Base-by-base conservation (phyloP, 2,888 invertebrate species). In the Asteroscopus sphinx region DNA sequence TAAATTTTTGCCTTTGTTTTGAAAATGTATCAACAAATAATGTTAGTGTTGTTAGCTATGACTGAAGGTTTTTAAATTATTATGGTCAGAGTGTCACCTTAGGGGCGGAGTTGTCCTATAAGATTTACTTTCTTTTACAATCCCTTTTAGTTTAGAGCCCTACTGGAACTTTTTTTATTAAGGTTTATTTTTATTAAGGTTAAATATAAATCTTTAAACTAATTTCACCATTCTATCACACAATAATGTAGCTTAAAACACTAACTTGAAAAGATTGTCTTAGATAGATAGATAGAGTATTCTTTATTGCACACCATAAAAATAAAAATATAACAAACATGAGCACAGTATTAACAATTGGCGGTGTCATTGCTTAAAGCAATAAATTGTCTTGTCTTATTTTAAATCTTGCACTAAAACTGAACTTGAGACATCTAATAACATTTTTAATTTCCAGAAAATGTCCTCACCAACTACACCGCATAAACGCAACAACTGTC, bases 391-490 rank as follows among this genome's bases (percentile, higher is more conserved):
- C n/a, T n/a, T n/a, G n/a, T n/a, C n/a, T n/a, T n/a, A n/a, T n/a
- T n/a, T n/a, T n/a, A n/a, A n/a, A n/a, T n/a, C n/a, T n/a, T n/a
- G n/a, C n/a, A n/a, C n/a, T n/a, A n/a, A n/a, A n/a, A n/a, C n/a
- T n/a, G n/a, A n/a, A n/a, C n/a, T n/a, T n/a, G n/a, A n/a, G n/a
- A n/a, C n/a, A n/a, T n/a, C n/a, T 28, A 28, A 6, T 11, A 28
- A 26, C 4, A 9, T 9, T 28, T 39, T 21, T 32, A 26, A 28
- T 77, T 79, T n/a, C 60, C 80, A 77, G 83, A 86, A 77, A 68
- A 93, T 93, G 92, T 85, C 91, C 12, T 75, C 83, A 53, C 82
- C 87, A 37, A 41, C 79, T 25, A 77, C 82, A 17, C 80, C 83
- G 26, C 65, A 60, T 30, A 87, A 87, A 68, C 76, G 67, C 58